Evolutionary conservation across 2,888 invertebrate species (phyloP).

Genomic region (Chrysolina haemoptera): DNA sequence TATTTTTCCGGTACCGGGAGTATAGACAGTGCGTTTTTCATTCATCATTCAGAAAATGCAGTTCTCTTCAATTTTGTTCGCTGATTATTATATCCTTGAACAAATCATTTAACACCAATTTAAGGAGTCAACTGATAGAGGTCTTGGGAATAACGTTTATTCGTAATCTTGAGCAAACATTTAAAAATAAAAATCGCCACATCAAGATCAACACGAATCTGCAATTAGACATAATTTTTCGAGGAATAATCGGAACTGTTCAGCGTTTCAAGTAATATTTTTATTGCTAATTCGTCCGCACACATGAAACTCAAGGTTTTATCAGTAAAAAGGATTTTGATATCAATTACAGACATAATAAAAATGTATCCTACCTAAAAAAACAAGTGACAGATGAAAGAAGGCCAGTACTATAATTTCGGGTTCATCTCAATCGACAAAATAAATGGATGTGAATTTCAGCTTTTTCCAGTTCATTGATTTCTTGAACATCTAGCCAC

Average conservation of each 20-base stretch:
- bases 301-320: slow-evolving; percentile 29
- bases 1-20: background rate
- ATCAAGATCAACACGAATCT: slow-evolving; percentile 7
- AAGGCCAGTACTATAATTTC: slow-evolving; percentile 23
- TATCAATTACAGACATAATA: background rate
- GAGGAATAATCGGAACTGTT: background rate
- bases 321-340: background rate
- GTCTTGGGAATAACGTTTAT: slow-evolving; percentile 17
- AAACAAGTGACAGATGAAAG: slow-evolving; percentile 34
- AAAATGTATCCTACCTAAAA: slow-evolving; percentile 37
- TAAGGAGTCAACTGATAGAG: slow-evolving; percentile 46
- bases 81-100: slow-evolving; percentile 46
- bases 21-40: background rate
- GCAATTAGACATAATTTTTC: background rate
- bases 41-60: background rate
- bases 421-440: slow-evolving; percentile 29
- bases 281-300: background rate
- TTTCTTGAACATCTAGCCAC: slow-evolving; percentile 21
- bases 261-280: background rate
- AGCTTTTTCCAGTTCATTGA: slow-evolving; percentile 20
- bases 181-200: slow-evolving; percentile 14
- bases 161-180: slow-evolving; percentile 4
- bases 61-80: background rate
- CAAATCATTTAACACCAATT: slow-evolving; percentile 52
- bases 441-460: background rate